Percentiles rank a stretch among this genome's conserved stretches.
phyloP scores from a whole-genome alignment of 2,888 invertebrate species.

The Nymphalis polychloros region DNA sequence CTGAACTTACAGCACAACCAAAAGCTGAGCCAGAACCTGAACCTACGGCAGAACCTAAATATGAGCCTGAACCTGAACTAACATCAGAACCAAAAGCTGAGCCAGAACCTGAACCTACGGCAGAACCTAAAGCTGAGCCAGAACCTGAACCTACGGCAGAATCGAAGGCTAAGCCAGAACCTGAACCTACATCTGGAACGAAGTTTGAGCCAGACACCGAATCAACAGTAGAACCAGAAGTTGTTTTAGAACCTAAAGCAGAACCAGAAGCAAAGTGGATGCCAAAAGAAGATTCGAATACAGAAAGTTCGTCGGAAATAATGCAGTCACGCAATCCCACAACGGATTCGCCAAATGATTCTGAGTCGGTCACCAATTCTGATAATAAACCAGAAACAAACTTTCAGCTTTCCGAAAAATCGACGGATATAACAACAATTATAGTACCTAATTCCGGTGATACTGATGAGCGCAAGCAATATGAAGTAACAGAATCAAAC shows the following conservation, averaged over 20 bases:
- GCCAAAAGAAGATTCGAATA: conserved; percentile 33
- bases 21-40: conserved; percentile 47
- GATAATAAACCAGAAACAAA: conserved; percentile 37
- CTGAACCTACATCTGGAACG: conserved; percentile 53
- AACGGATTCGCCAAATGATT: conserved; percentile 43
- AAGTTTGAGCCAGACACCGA: conserved; percentile 53
- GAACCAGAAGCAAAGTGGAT: conserved; percentile 48
- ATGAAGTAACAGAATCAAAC: conserved; percentile 18
- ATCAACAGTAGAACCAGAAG: conserved; percentile 44
- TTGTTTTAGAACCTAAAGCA: conserved; percentile 57
- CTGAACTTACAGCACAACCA: conserved; percentile 46
- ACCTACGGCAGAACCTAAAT: conserved; percentile 44
- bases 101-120: conserved; percentile 48
- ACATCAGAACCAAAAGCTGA: conserved; percentile 43
- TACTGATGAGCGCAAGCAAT: conserved; percentile 16
- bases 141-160: conserved; percentile 51
- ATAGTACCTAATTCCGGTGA: neutral
- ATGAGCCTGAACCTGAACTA: conserved; percentile 50
- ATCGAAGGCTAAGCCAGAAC: conserved; percentile 41
- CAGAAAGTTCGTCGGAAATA: conserved; percentile 19
- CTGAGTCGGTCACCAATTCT: neutral
- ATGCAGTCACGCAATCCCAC: conserved; percentile 15
- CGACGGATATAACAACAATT: neutral
- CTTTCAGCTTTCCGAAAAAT: neutral
- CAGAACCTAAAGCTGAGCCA: conserved; percentile 44